phyloP scores from a whole-genome alignment of 2,113 vertebrate species.

The Passer domesticus region DNA sequence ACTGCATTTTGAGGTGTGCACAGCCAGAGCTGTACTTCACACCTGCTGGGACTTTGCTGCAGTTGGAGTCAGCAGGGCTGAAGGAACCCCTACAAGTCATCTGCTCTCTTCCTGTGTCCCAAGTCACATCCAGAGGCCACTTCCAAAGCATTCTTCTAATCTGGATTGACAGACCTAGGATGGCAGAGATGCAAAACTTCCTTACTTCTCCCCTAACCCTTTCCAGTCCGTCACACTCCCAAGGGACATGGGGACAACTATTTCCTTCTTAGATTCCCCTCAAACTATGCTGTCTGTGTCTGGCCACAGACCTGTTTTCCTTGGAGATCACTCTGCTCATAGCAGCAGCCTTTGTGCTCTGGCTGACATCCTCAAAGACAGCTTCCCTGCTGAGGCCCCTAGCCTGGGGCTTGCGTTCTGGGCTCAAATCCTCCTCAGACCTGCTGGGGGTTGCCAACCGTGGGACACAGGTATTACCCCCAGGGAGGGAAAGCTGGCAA shows the following conservation, averaged over 20 bases:
- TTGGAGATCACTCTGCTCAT: background rate
- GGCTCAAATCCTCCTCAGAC: background rate
- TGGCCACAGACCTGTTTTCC: background rate
- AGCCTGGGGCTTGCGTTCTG: background rate
- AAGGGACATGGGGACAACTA: background rate
- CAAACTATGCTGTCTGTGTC: background rate
- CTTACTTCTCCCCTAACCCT: background rate
- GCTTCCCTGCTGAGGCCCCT: background rate
- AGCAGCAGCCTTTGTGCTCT: background rate
- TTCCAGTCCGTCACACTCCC: background rate
- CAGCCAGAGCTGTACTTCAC: background rate
- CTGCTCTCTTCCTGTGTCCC: background rate
- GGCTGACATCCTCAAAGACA: background rate
- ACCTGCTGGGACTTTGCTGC: background rate
- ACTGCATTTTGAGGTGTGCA: accelerated
- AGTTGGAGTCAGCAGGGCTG: background rate
- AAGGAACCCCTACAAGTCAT: background rate
- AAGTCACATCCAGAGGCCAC: accelerated
- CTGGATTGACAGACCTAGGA: background rate
- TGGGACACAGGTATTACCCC: accelerated
- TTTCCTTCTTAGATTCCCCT: background rate
- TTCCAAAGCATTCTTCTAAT: background rate
- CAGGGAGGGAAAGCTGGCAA: background rate
- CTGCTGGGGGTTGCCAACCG: background rate
- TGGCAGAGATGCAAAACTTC: background rate